Base-by-base conservation (phyloP, 2,797 vertebrate genomes). In the Margarornis squamiger region DNA sequence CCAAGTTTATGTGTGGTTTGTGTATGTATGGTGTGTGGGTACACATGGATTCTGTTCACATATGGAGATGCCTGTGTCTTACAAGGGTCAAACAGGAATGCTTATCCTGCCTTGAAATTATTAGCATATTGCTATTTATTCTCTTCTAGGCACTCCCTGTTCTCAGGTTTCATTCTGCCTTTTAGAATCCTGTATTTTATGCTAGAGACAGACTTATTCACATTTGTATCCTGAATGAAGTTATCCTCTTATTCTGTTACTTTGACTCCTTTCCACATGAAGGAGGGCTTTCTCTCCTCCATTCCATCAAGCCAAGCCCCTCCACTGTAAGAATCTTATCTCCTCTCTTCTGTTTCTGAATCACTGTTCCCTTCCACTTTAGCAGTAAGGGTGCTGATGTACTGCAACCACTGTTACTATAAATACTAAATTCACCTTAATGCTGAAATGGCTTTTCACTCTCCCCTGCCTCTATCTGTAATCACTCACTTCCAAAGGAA, bases 11-110 rank as follows among this genome's bases (percentile, higher is more conserved):
- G 4, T 24, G 1, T 23, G n/a, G 7, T 11, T 14, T 29, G 2
- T 26, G 5, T 30, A 1, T 27, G 3, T 23, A 14, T 32, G 51
- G 16, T 27, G 4, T 21, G 15, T 30, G 51, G 16, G 17, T 45
- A 27, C 14, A 3, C 7, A 1, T 0, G 2, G 20, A 46, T 81
- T 87, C 63, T 73, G 1, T 30, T 32, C 9, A 5, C 12, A 17
- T 63, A n/a, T 83, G 39, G 43, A 70, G 32, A 14, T 48, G 20
- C 11, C 18, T 9, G 14, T 49, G 30, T 46, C 59, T 45, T 48
- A n/a, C 6, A 45, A 34, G 59, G 32, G 22, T 43, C 49, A 34
- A 12, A 12, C 24, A 77, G 43, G 39, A 76, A 52, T 30, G 15
- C 12, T 52, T 9, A 27, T 38, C 3, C 2, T 74, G 23, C 61